Conservation (phyloP, 1,140 invertebrate genomes). For the Drosophila bocki region DNA sequence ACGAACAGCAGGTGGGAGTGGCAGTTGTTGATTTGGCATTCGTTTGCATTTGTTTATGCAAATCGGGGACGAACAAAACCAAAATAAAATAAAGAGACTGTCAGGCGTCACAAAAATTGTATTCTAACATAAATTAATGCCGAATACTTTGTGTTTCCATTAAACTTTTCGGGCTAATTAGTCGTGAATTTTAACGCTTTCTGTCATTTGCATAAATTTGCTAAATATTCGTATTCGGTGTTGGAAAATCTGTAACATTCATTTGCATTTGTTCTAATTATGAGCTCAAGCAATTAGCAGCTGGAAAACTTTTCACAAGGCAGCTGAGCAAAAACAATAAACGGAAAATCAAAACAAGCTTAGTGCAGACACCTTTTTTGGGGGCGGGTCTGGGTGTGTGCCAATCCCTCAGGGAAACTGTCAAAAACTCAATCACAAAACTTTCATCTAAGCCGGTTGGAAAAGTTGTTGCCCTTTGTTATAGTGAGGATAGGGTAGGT, state of each 20-base stretch:
- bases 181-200: slow-evolving; percentile 53
- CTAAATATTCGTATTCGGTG: slow-evolving; percentile 16
- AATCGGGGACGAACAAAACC: slow-evolving; percentile 14
- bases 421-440: slow-evolving; percentile 75
- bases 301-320: slow-evolving; percentile 42
- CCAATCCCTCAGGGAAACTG: slow-evolving; percentile 41
- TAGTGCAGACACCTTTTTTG: slow-evolving; percentile 54
- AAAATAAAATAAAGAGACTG: slow-evolving; percentile 21
- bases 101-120: slow-evolving; percentile 34
- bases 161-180: slow-evolving; percentile 65
- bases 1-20: slow-evolving; percentile 38
- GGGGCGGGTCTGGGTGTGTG: slow-evolving; percentile 1
- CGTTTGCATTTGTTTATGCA: slow-evolving; percentile 59
- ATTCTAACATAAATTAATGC: slow-evolving; percentile 31
- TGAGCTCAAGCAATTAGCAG: slow-evolving; percentile 66
- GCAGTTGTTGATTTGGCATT: slow-evolving; percentile 36
- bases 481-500: neutral
- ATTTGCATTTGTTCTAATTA: slow-evolving; percentile 67
- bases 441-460: slow-evolving; percentile 64
- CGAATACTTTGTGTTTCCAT: slow-evolving; percentile 45
- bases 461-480: slow-evolving; percentile 51
- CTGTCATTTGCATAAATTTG: slow-evolving; percentile 69
- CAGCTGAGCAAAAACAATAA: slow-evolving; percentile 57
- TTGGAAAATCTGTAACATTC: slow-evolving; percentile 24
- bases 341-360: slow-evolving; percentile 64